These are phyloP conservation scores for Gisinianus flammeolus DNA, from an alignment of 2,888 invertebrate genomes.

Conservation along the genomic window DNA sequence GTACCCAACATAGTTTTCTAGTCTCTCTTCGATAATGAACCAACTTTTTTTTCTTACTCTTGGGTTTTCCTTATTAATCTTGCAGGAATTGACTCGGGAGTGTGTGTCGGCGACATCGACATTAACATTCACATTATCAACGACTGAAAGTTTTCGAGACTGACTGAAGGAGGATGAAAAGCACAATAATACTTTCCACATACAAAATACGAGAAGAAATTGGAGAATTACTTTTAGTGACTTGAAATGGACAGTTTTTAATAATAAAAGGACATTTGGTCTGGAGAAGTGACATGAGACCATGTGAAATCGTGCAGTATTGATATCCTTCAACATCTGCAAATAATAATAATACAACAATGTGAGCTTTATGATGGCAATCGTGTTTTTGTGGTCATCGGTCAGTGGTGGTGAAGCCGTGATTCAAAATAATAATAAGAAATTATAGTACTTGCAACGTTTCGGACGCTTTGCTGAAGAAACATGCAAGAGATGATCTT, in stretches of 20 bases:
- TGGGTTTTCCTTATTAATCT: conserved; percentile 11
- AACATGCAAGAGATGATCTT: conserved; percentile 53
- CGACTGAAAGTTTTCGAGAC: background rate
- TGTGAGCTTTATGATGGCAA: conserved; percentile 25
- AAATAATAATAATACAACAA: background rate
- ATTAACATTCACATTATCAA: background rate
- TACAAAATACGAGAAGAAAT: no score
- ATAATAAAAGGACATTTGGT: no score
- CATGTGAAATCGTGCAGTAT: background rate
- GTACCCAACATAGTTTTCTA: conserved; percentile 8
- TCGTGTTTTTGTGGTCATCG: background rate
- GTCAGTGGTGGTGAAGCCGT: no score
- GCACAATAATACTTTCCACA: no score
- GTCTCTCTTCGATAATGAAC: background rate
- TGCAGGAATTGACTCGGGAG: conserved; percentile 7
- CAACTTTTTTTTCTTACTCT: background rate
- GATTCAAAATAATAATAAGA: no score
- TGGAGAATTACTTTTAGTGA: no score
- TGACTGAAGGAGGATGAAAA: no score
- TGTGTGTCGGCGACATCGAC: background rate
- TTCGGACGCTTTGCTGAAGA: background rate
- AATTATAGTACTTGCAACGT: background rate
- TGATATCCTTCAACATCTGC: background rate
- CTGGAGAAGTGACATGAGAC: no score
- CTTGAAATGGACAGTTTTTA: no score